phyloP scores from a whole-genome alignment of 2,797 vertebrate genomes.

The Enteromius afrohamiltoni region DNA sequence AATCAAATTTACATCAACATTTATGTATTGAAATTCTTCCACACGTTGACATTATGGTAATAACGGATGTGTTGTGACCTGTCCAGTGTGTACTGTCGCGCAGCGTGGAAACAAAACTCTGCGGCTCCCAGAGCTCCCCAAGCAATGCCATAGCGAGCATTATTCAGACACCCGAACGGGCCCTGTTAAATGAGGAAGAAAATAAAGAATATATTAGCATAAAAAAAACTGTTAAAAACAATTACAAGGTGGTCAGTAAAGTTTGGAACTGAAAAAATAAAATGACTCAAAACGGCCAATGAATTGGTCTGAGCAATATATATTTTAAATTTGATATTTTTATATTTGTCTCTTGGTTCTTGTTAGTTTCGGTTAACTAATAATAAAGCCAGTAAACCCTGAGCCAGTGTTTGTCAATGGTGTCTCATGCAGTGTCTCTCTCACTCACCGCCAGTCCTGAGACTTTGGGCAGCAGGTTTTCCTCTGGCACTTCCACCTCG shows the following conservation, averaged over 20 bases:
- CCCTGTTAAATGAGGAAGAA: constrained; percentile 74
- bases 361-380: not conserved
- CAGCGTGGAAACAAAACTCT: constrained; percentile 86
- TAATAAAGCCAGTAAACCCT: not conserved
- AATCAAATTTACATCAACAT: not conserved
- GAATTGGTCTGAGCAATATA: not conserved
- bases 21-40: not conserved
- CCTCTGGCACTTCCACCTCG: constrained; percentile 87
- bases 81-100: constrained; percentile 85
- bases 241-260: not conserved
- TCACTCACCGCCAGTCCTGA: constrained; percentile 81
- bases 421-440: not conserved
- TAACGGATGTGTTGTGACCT: constrained; percentile 70
- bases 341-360: no score
- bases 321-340: not conserved
- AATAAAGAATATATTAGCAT: not conserved
- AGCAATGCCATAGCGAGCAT: constrained; percentile 89
- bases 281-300: not conserved
- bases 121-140: constrained; percentile 91
- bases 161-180: constrained; percentile 91
- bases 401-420: not conserved
- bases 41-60: not conserved
- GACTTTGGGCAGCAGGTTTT: constrained; percentile 84
- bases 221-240: not conserved
- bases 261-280: not conserved